Base-by-base conservation (phyloP, 2,113 vertebrate species). In the Charadrius vociferus region DNA sequence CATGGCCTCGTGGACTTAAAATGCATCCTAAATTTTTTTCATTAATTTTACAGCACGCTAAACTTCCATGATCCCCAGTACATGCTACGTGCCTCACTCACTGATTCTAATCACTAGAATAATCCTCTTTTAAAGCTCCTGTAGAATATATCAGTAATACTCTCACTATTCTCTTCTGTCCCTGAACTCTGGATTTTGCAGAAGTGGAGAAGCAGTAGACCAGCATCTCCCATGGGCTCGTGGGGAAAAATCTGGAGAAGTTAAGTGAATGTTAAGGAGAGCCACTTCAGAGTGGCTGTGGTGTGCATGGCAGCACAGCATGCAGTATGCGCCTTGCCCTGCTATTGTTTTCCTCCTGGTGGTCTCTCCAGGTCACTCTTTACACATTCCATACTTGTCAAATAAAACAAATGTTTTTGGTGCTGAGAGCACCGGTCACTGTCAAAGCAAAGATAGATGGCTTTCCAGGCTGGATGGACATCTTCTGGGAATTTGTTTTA, bases 401-500 rank as follows among this genome's bases (percentile, higher is more conserved):
- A 66, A 65, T 22, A 16, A 59, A 93, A 80, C 50, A 66, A 91
- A 92, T 58, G 53, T 0, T 20, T 70, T 39, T 81, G 45, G 58
- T 95, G 67, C 71, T 85, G 70, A 86, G 36, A 86, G 71, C 41
- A 3, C 58, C n/a, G 27, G 53, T 85, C 45, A 10, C 45, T 90
- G 66, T 90, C 79, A 71, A 59, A 88, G 59, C 55, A 37, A 47
- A 61, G 82, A 94, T 26, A 73, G 72, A 83, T 90, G 66, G 39
- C 37, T 52, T 90, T 93, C 67, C 52, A 70, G 83, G 59, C 59
- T 78, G 82, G 52, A 67, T 2, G 8, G 63, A 6, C 45, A 27
- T 83, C 86, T 45, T 72, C 93, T 87, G 90, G 84, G 92, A 81
- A 86, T 89, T 93, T 56, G 29, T 62, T 97, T 88, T 59, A 93